A percentile compares a stretch with the other conserved stretches of the same genome.
Evolutionary conservation across 2,797 vertebrate species (phyloP).

Genomic region (Pantherophis vulpinus): DNA sequence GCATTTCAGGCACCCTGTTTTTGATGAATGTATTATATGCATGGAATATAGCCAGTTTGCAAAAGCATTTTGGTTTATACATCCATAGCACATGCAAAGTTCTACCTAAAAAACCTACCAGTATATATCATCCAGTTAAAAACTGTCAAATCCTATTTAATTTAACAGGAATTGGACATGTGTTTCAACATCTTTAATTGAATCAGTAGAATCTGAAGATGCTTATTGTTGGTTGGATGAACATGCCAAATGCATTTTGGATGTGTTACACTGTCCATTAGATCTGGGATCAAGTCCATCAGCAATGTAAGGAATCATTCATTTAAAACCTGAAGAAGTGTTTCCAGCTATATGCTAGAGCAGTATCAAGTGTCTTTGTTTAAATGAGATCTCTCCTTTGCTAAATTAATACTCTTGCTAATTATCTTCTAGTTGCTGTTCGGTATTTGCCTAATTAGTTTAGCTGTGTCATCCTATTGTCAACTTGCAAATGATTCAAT

Average conservation of each 20-base stretch:
- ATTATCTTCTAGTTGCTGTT: conserved; percentile 31
- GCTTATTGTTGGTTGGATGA: not conserved
- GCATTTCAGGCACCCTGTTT: not conserved
- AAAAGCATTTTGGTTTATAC: not conserved
- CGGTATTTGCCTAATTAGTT: conserved; percentile 53
- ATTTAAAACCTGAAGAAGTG: conserved; percentile 33
- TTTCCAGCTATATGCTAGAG: conserved; percentile 19
- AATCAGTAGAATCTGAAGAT: not conserved
- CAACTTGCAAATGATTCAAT: conserved; percentile 46
- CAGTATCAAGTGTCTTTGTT: conserved; percentile 29
- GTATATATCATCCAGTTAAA: not conserved
- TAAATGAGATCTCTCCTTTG: conserved; percentile 47
- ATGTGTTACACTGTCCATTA: not conserved
- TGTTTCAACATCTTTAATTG: not conserved
- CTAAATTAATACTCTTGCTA: conserved; percentile 41
- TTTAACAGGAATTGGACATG: not conserved
- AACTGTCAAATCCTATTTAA: not conserved
- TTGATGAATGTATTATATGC: not conserved
- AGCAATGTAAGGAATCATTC: not conserved
- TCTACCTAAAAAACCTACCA: not conserved
- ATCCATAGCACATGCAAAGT: not conserved
- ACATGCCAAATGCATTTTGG: not conserved
- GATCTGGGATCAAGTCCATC: conserved; percentile 2
- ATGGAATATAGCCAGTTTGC: not conserved
- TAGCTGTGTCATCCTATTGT: conserved; percentile 53